Evolutionary conservation across 92 coral and sea anemone species (phyloP), one percentile per base, ranked within the genome.

Genomic region (Virgularia gustaviana): DNA sequence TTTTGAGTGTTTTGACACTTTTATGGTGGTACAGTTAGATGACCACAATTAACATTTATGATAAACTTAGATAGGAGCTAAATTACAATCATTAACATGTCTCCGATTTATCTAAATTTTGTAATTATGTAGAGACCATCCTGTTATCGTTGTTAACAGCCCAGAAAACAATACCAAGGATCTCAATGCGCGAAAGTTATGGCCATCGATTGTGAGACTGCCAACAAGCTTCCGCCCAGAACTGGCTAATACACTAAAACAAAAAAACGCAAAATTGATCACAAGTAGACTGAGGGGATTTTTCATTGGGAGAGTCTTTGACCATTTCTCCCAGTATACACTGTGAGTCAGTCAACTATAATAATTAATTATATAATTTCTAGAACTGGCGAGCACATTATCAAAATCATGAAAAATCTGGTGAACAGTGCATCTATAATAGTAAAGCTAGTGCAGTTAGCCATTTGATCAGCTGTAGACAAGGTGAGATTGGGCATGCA

Each of bases 301-400:
- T 4, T 76, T 85, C 28, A 52, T 81, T 29, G 15, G 60, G 9
- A 71, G 66, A 42, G 31, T 81, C 1, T 76, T 49, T 27, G 90
- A 85, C 4, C 81, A 82, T 44, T 85, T 77, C 43, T 78, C 87
- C 7, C 55, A 79, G 43, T 85, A 30, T 44, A 84, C 88, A 16
- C 64, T 79, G 88, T 84, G 79, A 73, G 87, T 83, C 30, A 41
- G 22, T 11, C 37, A 11, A 15, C 24, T 54, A 9, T 54, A 16
- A 16, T 6, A 30, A 36, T 41, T 65, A 1, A 24, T 24, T n/a
- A 6, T 19, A 20, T 54, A 7, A 18, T 18, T 23, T 18, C 19
- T 18, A 44, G 9, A 25, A 65, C 43, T 53, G 39, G 42, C 51
- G 59, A 67, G 11, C 59, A 23, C 6, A 67, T 42, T 51, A 67